These are phyloP conservation scores for Suricata suricatta DNA, from an alignment of 2,113 vertebrate genomes.

Conservation along the genomic window DNA sequence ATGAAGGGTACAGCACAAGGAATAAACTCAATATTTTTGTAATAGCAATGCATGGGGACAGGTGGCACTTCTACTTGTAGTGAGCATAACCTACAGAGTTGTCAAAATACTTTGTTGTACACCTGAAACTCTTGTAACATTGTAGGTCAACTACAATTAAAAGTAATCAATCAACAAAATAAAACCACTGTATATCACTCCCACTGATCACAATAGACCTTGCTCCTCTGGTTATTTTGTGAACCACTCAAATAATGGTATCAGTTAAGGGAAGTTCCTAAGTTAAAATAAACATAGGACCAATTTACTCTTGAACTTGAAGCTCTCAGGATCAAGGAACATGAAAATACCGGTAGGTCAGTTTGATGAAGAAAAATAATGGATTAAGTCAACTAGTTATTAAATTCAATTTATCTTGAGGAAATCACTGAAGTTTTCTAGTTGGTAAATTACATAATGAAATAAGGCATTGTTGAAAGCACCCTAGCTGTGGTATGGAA, in stretches of 20 bases:
- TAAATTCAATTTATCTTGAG: constrained; percentile 18
- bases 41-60: not conserved
- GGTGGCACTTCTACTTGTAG: not conserved
- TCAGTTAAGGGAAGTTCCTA: not conserved
- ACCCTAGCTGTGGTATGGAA: not conserved
- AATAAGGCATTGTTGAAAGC: constrained; percentile 11
- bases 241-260: not conserved
- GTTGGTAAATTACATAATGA: not conserved
- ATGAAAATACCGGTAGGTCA: constrained; percentile 7
- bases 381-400: not conserved
- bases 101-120: not conserved
- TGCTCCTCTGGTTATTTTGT: not conserved
- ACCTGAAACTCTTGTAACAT: not conserved
- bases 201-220: not conserved
- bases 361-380: constrained; percentile 19
- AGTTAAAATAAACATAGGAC: not conserved
- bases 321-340: not conserved
- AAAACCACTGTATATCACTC: not conserved
- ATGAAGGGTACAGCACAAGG: not conserved
- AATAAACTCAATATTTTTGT: not conserved
- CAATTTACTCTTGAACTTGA: not conserved
- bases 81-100: not conserved
- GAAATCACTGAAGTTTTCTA: not conserved
- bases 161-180: not conserved
- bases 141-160: not conserved